Base-by-base conservation (phyloP, 1,140 invertebrate species). In the Zaprionus capensis region DNA sequence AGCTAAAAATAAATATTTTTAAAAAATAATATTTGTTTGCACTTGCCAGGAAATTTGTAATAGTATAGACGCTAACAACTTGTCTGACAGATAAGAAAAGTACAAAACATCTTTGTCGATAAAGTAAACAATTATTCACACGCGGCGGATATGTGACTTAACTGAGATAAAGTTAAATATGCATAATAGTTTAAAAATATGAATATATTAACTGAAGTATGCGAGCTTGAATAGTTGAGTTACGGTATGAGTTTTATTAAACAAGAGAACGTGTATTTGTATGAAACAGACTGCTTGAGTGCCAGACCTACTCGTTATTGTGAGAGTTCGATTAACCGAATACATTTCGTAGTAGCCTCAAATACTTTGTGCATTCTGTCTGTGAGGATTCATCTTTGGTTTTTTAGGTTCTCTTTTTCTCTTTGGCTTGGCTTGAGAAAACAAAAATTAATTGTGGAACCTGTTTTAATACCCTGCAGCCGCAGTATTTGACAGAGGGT, bases 381-480 rank as follows among this genome's bases (percentile, higher is more conserved):
- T 69, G 71, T 71, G 83, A 74, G 78, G 79, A 84, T 83, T 77
- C 62, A 74, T 81, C 75, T 81, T 66, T 55, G 56, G 62, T 58
- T 67, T 53, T 77, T 75, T 61, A 51, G 1, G 46, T 51, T 51
- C 62, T 73, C 56, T 78, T 62, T 62, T 71, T 63, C 65, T 81
- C 65, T 81, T 67, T 70, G 63, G 62, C 67, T 78, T 62, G 78
- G 82, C 82, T 81, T 86, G 82, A 85, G 79, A 85, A 83, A 80
- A 84, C 85, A 86, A 85, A 85, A 85, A 81, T 85, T 85, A 82
- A 85, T 85, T 86, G 82, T 86, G 81, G 82, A 85, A 85, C 82
- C 82, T 76, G 82, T 85, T 85, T 82, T 79, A 78, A 70, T 53
- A 17, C 49, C 26, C 46, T 24, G 46, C 46, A 24, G 2, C 17